These are phyloP conservation scores for Synchiropus splendidus DNA, from an alignment of 2,113 vertebrate species.

Conservation along the genomic window DNA sequence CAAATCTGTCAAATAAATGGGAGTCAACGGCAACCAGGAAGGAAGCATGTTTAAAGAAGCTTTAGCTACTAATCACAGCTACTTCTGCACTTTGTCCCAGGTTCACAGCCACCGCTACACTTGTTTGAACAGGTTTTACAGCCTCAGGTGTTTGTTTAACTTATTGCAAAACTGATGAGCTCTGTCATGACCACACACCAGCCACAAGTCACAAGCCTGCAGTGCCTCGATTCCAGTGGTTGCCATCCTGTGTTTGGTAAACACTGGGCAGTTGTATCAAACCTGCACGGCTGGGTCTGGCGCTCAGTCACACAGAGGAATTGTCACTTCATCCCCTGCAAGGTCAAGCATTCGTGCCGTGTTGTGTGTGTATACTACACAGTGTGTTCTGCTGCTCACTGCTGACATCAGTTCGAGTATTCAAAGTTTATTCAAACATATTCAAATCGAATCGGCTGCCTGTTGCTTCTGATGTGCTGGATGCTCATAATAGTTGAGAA, in stretches of 20 bases:
- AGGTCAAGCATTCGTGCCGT: no score
- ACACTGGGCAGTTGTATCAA: constrained; percentile 13
- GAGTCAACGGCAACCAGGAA: constrained; percentile 19
- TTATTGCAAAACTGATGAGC: constrained; percentile 25
- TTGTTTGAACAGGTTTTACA: constrained; percentile 34
- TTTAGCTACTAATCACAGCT: constrained; percentile 9
- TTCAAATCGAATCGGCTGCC: constrained; percentile 14
- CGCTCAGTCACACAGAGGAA: no score
- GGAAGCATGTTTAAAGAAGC: constrained; percentile 23
- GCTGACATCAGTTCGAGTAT: constrained; percentile 1
- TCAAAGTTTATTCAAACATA: constrained; percentile 28
- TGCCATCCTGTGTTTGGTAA: constrained; percentile 18
- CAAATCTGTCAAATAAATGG: constrained; percentile 2
- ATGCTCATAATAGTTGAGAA: neutral
- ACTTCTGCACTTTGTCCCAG: constrained; percentile 19
- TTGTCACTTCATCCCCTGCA: no score
- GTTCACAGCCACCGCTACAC: constrained; percentile 6
- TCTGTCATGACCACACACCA: constrained; percentile 21
- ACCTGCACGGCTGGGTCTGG: constrained; percentile 2
- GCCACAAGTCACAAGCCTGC: constrained; percentile 10
- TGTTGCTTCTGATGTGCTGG: neutral
- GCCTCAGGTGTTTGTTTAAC: constrained; percentile 30
- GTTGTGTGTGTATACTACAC: constrained; percentile 5
- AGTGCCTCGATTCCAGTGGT: constrained; percentile 10
- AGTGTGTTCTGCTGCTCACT: neutral